These are phyloP conservation scores for Parambassis ranga DNA, from an alignment of 2,797 vertebrate genomes.

Conservation along the genomic window DNA sequence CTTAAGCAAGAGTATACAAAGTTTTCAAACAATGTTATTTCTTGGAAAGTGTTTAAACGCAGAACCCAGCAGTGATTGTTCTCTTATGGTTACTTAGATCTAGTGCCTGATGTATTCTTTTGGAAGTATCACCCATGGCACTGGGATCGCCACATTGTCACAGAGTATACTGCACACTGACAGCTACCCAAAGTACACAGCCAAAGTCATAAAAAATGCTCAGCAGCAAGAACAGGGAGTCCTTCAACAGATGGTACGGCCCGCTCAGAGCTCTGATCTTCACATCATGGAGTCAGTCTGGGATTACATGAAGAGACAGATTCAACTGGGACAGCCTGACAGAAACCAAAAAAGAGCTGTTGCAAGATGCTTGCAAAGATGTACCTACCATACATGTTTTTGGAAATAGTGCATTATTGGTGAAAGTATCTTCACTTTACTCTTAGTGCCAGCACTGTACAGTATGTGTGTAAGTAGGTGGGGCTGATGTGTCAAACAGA, in stretches of 20 bases:
- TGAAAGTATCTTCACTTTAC: neutral
- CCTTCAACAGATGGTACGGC: neutral
- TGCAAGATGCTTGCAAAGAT: neutral
- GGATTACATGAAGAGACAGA: constrained; percentile 2
- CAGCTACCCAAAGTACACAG: neutral
- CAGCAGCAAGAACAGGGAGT: neutral
- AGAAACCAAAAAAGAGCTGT: neutral
- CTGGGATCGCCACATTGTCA: too few relatives aligned
- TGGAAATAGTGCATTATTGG: neutral
- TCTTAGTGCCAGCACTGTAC: neutral
- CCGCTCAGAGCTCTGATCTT: neutral
- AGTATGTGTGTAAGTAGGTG: neutral
- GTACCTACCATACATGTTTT: too few relatives aligned
- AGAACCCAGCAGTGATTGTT: too few relatives aligned
- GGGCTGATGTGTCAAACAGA: neutral
- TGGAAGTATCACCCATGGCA: too few relatives aligned
- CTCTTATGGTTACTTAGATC: too few relatives aligned
- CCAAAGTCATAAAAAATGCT: constrained; percentile 11
- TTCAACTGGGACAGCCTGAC: neutral
- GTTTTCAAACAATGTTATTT: too few relatives aligned
- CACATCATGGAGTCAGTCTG: neutral
- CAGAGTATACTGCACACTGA: neutral
- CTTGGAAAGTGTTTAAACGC: too few relatives aligned
- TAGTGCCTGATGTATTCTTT: too few relatives aligned
- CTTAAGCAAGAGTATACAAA: too few relatives aligned